A percentile compares a stretch with the other conserved stretches of the same genome.
Conservation (phyloP, 2,113 vertebrate genomes). For the Cinclus cinclus region DNA sequence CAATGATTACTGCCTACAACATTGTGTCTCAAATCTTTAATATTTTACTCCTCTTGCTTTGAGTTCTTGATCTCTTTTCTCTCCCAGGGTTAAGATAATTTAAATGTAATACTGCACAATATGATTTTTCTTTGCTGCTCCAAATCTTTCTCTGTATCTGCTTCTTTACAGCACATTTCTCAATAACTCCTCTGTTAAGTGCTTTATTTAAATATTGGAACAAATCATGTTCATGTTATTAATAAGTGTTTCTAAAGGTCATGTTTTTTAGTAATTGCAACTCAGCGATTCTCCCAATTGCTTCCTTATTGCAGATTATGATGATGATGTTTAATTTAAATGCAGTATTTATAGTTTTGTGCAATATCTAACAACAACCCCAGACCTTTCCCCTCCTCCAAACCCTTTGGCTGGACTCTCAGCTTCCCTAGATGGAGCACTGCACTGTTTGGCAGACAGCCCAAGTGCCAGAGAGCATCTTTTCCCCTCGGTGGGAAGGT, state of each 20-base stretch:
- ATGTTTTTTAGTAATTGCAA: not conserved
- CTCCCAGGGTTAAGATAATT: not conserved
- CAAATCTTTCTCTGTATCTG: not conserved
- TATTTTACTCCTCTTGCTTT: not conserved
- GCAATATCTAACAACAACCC: not conserved
- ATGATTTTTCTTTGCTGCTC: not conserved
- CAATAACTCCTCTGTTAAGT: not conserved
- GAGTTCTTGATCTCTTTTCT: not conserved
- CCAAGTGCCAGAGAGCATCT: not conserved
- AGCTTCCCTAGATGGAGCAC: rapidly evolving
- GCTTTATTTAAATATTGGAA: not conserved
- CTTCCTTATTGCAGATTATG: not conserved
- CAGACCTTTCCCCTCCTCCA: not conserved
- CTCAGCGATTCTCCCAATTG: not conserved
- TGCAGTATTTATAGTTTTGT: not conserved
- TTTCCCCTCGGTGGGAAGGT: not conserved
- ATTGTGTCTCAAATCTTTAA: not conserved
- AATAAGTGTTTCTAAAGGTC: not conserved
- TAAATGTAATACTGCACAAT: not conserved
- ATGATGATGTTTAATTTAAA: not conserved
- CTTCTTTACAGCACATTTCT: not conserved
- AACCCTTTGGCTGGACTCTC: not conserved
- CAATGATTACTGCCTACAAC: not conserved
- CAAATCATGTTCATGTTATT: rapidly evolving
- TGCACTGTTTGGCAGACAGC: not conserved